phyloP scores from a whole-genome alignment of 2,797 vertebrate genomes.

The Lerista edwardsae region DNA sequence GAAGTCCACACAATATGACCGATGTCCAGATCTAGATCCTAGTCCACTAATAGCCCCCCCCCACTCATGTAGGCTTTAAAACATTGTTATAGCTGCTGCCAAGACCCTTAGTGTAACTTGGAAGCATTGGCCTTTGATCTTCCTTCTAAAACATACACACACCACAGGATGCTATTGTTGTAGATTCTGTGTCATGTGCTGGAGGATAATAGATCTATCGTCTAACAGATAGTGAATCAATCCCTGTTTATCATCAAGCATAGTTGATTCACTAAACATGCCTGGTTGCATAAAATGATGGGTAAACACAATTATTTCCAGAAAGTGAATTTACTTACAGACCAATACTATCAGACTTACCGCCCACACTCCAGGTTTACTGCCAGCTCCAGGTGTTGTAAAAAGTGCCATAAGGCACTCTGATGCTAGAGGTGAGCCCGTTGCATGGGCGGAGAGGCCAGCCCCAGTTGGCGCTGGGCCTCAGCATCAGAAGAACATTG shows the following conservation, averaged over 20 bases:
- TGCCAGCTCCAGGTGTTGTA: too few species aligned
- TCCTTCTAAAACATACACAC: not conserved
- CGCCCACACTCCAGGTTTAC: too few species aligned
- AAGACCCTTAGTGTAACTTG: not conserved
- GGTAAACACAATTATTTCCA: not conserved
- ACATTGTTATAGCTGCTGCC: not conserved
- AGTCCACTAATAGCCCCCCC: too few species aligned
- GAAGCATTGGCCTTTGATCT: not conserved
- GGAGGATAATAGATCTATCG: not conserved
- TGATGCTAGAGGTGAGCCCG: too few species aligned
- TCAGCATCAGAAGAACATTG: too few species aligned
- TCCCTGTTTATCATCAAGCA: not conserved
- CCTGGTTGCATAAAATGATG: not conserved
- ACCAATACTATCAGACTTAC: too few species aligned
- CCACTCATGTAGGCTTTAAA: not conserved
- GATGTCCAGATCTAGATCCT: not conserved
- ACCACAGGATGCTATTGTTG: not conserved
- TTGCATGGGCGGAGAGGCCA: too few species aligned
- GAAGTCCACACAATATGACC: not conserved
- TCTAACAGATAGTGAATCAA: not conserved
- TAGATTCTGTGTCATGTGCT: not conserved
- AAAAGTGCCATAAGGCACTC: too few species aligned
- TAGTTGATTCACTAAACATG: not conserved
- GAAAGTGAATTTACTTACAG: not conserved
- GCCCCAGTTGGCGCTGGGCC: too few species aligned